A percentile compares a stretch with the other conserved stretches of the same genome.
Evolutionary conservation across 2,113 vertebrate genomes (phyloP).

Genomic region (Corythornis vintsioides): DNA sequence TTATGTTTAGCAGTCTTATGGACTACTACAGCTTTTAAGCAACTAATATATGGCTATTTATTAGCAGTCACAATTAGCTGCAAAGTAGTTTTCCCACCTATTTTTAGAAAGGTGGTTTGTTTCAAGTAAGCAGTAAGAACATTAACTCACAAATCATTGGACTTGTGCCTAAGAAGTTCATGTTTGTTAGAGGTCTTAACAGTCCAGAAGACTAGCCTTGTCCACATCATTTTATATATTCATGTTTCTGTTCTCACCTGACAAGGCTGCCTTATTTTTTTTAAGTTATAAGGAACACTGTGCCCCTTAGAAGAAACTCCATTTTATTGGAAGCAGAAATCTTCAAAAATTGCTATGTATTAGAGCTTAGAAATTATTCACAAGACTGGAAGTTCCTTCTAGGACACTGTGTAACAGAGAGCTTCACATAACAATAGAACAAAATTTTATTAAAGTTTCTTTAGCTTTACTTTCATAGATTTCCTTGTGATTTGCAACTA

Average conservation of each 20-base stretch:
- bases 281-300: background rate
- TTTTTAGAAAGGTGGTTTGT: background rate
- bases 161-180: background rate
- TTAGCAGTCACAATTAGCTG: background rate
- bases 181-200: background rate
- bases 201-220: background rate
- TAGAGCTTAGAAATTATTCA: background rate
- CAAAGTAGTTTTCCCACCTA: background rate
- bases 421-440: background rate
- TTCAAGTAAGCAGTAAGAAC: background rate
- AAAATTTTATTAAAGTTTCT: background rate
- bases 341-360: background rate
- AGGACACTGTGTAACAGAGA: background rate
- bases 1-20: background rate
- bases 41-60: background rate
- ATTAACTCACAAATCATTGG: background rate
- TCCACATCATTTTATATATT: background rate
- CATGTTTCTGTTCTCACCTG: background rate
- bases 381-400: background rate
- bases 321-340: background rate
- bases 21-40: background rate
- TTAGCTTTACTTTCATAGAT: background rate
- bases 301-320: background rate
- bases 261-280: background rate
- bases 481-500: background rate